Conservation (phyloP, 2,113 vertebrate species). For the Vulpes lagopus region DNA sequence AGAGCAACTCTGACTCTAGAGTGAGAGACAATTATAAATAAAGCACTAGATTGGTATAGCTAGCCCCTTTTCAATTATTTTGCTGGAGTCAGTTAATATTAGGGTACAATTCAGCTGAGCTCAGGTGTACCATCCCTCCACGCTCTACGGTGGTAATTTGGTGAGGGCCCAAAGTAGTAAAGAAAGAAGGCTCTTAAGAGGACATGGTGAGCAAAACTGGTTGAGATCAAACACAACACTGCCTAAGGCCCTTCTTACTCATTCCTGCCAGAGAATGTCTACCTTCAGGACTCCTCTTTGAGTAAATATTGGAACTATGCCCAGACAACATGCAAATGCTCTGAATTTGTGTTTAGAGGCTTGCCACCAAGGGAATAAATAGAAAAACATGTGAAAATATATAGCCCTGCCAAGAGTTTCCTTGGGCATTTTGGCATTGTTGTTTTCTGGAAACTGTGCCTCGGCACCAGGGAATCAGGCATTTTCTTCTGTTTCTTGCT, state of each 20-base stretch:
- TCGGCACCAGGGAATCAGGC: background rate
- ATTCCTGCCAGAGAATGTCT: background rate
- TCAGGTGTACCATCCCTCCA: background rate
- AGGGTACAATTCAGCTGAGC: background rate
- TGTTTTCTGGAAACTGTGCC: background rate
- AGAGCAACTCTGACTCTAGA: background rate
- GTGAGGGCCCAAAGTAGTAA: background rate
- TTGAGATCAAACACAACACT: background rate
- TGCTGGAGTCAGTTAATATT: background rate
- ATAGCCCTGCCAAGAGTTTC: background rate
- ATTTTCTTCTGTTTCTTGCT: conserved; percentile 5
- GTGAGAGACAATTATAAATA: background rate
- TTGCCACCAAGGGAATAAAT: background rate
- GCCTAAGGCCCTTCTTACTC: background rate
- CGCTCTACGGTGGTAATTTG: too few species aligned
- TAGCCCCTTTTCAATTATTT: background rate
- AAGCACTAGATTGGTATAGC: background rate
- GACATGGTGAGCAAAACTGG: background rate
- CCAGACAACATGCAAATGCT: background rate
- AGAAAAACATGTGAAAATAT: background rate
- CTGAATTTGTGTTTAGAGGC: background rate
- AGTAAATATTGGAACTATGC: background rate
- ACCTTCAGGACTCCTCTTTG: background rate
- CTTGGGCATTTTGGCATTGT: background rate
- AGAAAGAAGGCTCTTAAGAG: background rate